A percentile compares a stretch with the other conserved stretches of the same genome.
These are phyloP conservation scores for Ptilodon capucinus DNA, from an alignment of 2,888 invertebrate genomes.

Conservation along the genomic window DNA sequence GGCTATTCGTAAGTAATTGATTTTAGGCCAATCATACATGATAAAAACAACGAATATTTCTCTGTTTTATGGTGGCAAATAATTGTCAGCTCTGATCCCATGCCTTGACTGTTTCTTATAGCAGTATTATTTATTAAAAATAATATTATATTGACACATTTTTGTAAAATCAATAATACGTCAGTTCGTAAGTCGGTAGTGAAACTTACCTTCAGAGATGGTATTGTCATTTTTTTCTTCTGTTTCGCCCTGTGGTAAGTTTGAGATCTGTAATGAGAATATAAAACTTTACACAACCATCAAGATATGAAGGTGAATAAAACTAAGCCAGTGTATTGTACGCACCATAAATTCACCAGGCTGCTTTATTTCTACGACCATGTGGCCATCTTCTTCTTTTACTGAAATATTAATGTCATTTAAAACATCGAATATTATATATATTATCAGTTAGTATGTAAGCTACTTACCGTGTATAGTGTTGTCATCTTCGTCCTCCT, in stretches of 20 bases:
- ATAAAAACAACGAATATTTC: no score
- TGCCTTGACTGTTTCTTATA: no score
- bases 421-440: constrained; percentile 2
- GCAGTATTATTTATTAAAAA: no score
- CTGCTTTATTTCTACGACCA: constrained; percentile 75
- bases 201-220: constrained; percentile 53
- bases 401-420: constrained; percentile 54
- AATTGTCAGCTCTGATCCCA: no score
- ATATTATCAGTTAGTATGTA: constrained; percentile 16
- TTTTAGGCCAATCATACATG: no score
- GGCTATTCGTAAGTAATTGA: no score
- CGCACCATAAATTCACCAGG: constrained; percentile 64
- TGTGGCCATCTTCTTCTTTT: constrained; percentile 67
- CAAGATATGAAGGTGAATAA: neutral
- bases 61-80: no score
- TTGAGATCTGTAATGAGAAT: constrained; percentile 34
- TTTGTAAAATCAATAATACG: no score
- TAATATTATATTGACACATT: no score
- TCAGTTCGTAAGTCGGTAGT: no score
- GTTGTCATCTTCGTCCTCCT: constrained; percentile 65
- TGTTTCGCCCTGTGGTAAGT: constrained; percentile 22
- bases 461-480: constrained; percentile 67
- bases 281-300: no score
- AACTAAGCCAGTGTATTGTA: no score
- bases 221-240: constrained; percentile 40